These are phyloP conservation scores for Halocaridina rubra DNA, from an alignment of 2,888 invertebrate genomes.

Conservation along the genomic window DNA sequence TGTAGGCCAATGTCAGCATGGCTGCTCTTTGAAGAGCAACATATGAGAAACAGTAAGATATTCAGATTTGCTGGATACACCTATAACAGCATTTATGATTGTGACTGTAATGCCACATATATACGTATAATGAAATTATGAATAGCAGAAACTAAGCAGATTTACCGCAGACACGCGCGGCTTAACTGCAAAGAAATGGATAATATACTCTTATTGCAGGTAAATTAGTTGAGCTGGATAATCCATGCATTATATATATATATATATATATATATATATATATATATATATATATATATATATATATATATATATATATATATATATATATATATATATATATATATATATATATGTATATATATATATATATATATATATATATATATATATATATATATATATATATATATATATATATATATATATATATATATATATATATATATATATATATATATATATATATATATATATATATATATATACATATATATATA, in stretches of 20 bases:
- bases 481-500: not conserved
- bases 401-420: not conserved
- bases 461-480: not conserved
- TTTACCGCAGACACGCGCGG: too few species aligned
- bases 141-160: too few species aligned
- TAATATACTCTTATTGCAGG: too few species aligned
- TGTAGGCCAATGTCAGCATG: too few species aligned
- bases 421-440: not conserved
- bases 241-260: not conserved
- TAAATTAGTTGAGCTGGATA: too few species aligned
- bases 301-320: not conserved
- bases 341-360: not conserved
- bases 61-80: too few species aligned
- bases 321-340: not conserved
- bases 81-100: too few species aligned
- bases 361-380: slow-evolving; percentile 1
- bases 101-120: too few species aligned
- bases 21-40: too few species aligned
- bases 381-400: not conserved
- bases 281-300: not conserved
- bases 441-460: not conserved
- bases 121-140: too few species aligned
- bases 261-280: not conserved
- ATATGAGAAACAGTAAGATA: too few species aligned
- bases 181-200: too few species aligned